These are phyloP conservation scores for Meteorus colon DNA, from an alignment of 2,888 invertebrate genomes.

Conservation along the genomic window DNA sequence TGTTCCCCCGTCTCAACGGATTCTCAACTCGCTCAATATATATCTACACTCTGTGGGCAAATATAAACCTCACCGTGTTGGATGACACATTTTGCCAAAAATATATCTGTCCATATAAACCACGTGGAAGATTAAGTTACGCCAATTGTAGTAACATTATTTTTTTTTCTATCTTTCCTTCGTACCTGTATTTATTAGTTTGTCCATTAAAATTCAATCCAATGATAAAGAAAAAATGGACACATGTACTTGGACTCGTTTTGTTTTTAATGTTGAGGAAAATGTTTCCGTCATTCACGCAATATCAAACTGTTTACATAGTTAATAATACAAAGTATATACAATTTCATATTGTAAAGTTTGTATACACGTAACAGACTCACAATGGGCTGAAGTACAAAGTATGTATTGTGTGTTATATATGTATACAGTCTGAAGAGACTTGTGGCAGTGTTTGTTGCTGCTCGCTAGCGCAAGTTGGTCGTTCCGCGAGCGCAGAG, in stretches of 20 bases:
- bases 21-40: conserved; percentile 31
- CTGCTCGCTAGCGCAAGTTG: conserved; percentile 42
- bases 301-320: conserved; percentile 7
- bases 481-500: conserved; percentile 56
- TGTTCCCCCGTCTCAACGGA: conserved; percentile 31
- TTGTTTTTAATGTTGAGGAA: neutral
- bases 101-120: conserved; percentile 50
- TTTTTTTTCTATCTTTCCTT: neutral
- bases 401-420: conserved; percentile 12
- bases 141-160: neutral
- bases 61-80: conserved; percentile 53
- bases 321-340: conserved; percentile 7
- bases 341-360: conserved; percentile 10
- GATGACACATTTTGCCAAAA: conserved; percentile 61
- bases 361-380: conserved; percentile 21
- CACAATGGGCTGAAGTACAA: neutral
- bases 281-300: neutral
- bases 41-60: conserved; percentile 36
- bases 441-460: conserved; percentile 30
- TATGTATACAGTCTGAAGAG: conserved; percentile 13
- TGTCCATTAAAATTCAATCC: neutral
- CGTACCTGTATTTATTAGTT: neutral
- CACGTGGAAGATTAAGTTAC: conserved; percentile 29
- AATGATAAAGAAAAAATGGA: no score
- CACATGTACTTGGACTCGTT: neutral